A percentile compares a stretch with the other conserved stretches of the same genome.
Conservation (phyloP, 2,888 invertebrate genomes). For the Protonemura montana region DNA sequence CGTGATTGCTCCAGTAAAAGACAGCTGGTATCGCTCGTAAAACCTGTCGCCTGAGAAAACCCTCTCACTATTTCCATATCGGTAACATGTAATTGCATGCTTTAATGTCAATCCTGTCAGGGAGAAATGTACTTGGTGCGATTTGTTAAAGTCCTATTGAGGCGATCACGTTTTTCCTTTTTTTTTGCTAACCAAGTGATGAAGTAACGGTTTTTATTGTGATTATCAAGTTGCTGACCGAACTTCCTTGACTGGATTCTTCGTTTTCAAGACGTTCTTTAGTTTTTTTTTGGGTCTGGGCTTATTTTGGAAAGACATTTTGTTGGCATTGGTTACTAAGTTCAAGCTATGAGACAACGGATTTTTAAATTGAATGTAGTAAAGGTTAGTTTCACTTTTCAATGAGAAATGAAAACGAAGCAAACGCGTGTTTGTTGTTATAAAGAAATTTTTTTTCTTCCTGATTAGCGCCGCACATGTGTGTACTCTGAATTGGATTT, state of each 20-base stretch:
- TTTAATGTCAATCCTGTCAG: neutral
- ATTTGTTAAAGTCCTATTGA: neutral
- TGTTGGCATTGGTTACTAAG: neutral
- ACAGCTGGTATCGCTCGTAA: neutral
- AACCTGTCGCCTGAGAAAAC: neutral
- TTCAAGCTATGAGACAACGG: neutral
- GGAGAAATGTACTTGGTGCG: neutral
- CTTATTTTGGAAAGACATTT: neutral
- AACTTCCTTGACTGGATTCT: neutral
- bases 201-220: neutral
- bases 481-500: neutral
- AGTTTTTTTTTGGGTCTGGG: neutral
- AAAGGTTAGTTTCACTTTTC: constrained; percentile 1
- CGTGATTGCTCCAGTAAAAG: neutral
- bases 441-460: neutral
- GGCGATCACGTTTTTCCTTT: neutral
- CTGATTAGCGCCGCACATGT: neutral
- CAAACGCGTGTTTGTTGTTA: neutral
- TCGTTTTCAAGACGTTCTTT: no score
- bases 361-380: neutral
- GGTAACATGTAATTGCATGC: neutral
- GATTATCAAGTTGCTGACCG: neutral
- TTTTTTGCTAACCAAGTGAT: neutral
- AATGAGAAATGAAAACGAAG: neutral
- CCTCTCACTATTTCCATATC: neutral